phyloP scores from a whole-genome alignment of 2,797 vertebrate genomes.

The Scolopax bukidnonensis region DNA sequence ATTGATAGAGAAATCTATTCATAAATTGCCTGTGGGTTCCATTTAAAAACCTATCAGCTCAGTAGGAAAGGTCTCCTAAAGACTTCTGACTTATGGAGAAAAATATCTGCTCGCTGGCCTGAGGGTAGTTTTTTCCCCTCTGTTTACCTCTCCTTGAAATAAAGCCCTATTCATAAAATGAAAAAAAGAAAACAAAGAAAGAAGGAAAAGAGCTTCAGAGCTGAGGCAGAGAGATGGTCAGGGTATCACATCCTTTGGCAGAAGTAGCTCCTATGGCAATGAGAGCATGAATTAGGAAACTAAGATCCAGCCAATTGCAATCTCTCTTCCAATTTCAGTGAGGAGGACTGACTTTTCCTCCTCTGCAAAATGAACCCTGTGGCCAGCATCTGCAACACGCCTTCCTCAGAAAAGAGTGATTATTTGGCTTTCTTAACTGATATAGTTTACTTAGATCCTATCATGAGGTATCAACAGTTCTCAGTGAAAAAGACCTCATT shows the following conservation, averaged over 20 bases:
- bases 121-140: background rate
- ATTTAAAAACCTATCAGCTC: constrained; percentile 25
- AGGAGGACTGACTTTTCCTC: background rate
- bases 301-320: background rate
- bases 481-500: background rate
- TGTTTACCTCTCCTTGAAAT: background rate
- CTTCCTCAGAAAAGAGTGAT: background rate
- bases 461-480: fast-evolving
- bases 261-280: background rate
- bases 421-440: background rate
- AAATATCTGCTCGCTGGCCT: background rate
- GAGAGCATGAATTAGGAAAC: background rate
- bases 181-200: background rate
- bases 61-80: constrained; percentile 19
- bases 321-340: background rate
- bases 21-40: background rate
- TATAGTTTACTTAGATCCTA: background rate
- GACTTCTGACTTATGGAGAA: background rate
- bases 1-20: background rate
- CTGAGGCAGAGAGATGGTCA: background rate
- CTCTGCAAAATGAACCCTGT: background rate
- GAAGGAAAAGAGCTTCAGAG: background rate
- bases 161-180: background rate
- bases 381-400: background rate
- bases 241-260: background rate